Evolutionary conservation across 2,113 vertebrate species (phyloP).

Genomic region (Cervus canadensis): DNA sequence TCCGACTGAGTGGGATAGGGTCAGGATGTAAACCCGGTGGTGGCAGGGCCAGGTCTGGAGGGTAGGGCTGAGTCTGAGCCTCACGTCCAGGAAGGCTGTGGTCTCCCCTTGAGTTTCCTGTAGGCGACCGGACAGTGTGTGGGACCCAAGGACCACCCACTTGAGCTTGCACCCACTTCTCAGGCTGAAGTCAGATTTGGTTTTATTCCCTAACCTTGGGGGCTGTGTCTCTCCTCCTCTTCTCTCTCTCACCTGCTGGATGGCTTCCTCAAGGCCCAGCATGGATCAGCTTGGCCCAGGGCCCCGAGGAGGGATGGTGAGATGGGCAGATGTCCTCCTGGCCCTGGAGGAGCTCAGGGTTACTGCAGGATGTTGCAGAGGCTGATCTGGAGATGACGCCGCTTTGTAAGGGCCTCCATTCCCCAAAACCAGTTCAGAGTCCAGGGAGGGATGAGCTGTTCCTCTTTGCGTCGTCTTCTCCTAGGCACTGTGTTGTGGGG

Average conservation of each 20-base stretch:
- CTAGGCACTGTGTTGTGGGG: neutral
- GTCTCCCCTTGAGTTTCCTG: neutral
- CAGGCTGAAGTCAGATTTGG: neutral
- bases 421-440: neutral
- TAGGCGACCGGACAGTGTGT: neutral
- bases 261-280: neutral
- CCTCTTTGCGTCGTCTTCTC: no score
- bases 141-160: neutral
- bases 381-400: neutral
- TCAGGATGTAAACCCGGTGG: neutral
- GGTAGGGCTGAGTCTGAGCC: neutral
- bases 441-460: neutral
- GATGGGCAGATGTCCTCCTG: fast-evolving
- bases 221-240: neutral
- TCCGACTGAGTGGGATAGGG: neutral
- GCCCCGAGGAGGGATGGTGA: neutral
- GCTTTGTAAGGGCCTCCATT: neutral
- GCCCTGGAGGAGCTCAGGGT: neutral
- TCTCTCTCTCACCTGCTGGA: neutral
- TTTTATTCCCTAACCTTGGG: neutral
- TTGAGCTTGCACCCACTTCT: neutral
- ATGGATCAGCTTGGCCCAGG: neutral
- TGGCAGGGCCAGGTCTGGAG: neutral
- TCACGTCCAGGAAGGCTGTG: neutral
- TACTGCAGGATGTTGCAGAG: no score